Conservation (phyloP, 2,888 invertebrate genomes). For the Endotricha flammealis region DNA sequence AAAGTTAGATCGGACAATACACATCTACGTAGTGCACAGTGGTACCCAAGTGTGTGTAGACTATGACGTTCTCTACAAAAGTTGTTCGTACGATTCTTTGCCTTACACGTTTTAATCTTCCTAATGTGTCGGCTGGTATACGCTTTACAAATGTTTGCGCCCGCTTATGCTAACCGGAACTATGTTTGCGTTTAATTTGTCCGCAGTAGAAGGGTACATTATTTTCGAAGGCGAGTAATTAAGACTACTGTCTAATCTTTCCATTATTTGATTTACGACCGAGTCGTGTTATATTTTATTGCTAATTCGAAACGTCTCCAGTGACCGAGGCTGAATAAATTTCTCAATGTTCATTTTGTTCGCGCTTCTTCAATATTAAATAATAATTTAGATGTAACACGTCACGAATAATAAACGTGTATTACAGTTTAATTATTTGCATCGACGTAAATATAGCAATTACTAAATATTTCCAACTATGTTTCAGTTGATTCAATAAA, state of each 20-base stretch:
- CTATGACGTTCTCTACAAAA: constrained; percentile 20
- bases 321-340: background rate
- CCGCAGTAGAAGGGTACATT: constrained; percentile 11
- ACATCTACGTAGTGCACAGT: background rate
- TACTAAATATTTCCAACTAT: too few species aligned
- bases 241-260: constrained; percentile 3
- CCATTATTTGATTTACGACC: background rate
- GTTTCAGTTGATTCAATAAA: too few species aligned
- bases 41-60: background rate
- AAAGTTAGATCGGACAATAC: background rate
- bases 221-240: constrained; percentile 6
- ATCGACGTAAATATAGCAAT: too few species aligned
- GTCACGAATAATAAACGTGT: too few species aligned
- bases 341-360: background rate
- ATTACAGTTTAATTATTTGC: too few species aligned
- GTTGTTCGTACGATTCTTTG: constrained; percentile 51
- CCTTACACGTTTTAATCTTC: constrained; percentile 72
- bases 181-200: constrained; percentile 42
- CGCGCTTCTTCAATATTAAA: background rate
- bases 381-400: too few species aligned
- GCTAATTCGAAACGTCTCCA: background rate
- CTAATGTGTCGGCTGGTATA: constrained; percentile 65
- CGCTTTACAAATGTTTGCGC: constrained; percentile 52
- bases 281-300: background rate
- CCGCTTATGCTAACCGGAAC: constrained; percentile 41